Evolutionary conservation across 2,888 invertebrate species (phyloP).

Genomic region (Eristalis arbustorum): DNA sequence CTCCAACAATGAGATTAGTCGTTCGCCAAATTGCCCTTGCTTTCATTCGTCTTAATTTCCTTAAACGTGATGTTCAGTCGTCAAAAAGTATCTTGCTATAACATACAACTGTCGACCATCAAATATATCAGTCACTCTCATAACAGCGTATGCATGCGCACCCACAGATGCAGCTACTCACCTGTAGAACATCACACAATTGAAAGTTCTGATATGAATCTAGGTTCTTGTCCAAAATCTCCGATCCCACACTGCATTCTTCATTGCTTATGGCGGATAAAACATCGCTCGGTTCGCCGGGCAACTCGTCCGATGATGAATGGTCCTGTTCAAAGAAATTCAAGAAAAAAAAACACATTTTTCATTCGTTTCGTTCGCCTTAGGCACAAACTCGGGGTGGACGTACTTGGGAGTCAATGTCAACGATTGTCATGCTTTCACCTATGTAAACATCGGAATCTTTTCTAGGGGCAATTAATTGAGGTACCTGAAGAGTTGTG

Average conservation of each 20-base stretch:
- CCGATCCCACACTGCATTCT: conserved; percentile 86
- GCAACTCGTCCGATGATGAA: conserved; percentile 78
- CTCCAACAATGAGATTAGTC: no score
- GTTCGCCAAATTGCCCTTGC: no score
- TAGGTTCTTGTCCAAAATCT: conserved; percentile 82
- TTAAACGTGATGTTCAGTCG: no score
- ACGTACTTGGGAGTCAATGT: conserved; percentile 82
- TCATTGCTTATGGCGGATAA: conserved; percentile 85
- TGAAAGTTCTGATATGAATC: conserved; percentile 73
- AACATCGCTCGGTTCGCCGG: conserved; percentile 82
- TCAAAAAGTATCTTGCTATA: no score
- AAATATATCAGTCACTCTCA: not conserved
- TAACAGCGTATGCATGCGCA: not conserved
- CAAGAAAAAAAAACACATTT: conserved; percentile 1
- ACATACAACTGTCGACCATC: no score
- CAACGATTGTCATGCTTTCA: conserved; percentile 85
- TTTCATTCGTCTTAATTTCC: no score
- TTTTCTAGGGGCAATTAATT: conserved; percentile 74
- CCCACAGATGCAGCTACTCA: conserved; percentile 40
- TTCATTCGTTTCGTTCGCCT: not conserved
- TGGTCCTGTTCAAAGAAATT: conserved; percentile 74
- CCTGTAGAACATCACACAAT: conserved; percentile 79
- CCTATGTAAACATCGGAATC: conserved; percentile 78
- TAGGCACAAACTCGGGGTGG: not conserved
- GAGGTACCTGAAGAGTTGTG: conserved; percentile 76